phyloP scores from a whole-genome alignment of 1,140 invertebrate species.

The Drosophila obscura region DNA sequence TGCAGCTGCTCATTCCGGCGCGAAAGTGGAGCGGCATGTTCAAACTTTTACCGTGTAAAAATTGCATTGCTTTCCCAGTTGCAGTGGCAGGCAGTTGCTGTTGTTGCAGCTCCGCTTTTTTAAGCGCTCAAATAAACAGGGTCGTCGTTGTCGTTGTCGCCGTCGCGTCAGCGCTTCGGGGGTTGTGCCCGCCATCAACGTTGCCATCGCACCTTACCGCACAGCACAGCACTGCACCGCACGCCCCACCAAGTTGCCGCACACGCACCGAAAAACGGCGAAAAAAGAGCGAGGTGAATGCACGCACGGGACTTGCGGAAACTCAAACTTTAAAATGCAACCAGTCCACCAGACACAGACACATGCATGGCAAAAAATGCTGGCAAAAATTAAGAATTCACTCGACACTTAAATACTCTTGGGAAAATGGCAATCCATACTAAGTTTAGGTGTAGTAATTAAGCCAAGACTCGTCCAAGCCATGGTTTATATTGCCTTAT shows the following conservation, averaged over 20 bases:
- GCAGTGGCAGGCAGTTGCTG: constrained; percentile 33
- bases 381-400: background rate
- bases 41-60: constrained; percentile 78
- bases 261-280: constrained; percentile 73
- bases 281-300: constrained; percentile 78
- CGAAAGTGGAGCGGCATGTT: constrained; percentile 77
- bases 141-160: constrained; percentile 51
- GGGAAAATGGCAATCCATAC: background rate
- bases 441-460: too few species aligned
- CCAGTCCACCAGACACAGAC: constrained; percentile 60
- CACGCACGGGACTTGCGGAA: constrained; percentile 72
- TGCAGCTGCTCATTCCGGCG: constrained; percentile 65
- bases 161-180: constrained; percentile 52
- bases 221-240: background rate
- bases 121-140: constrained; percentile 79
- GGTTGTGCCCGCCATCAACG: constrained; percentile 55
- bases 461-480: too few species aligned
- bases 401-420: constrained; percentile 31
- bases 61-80: constrained; percentile 64
- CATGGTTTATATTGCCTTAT: too few species aligned
- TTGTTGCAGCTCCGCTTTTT: constrained; percentile 54
- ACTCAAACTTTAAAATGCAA: constrained; percentile 82
- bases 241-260: constrained; percentile 38
- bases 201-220: constrained; percentile 30
- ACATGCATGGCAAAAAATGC: constrained; percentile 46